phyloP scores from a whole-genome alignment of 2,797 vertebrate genomes.

The Hylomyscus alleni region DNA sequence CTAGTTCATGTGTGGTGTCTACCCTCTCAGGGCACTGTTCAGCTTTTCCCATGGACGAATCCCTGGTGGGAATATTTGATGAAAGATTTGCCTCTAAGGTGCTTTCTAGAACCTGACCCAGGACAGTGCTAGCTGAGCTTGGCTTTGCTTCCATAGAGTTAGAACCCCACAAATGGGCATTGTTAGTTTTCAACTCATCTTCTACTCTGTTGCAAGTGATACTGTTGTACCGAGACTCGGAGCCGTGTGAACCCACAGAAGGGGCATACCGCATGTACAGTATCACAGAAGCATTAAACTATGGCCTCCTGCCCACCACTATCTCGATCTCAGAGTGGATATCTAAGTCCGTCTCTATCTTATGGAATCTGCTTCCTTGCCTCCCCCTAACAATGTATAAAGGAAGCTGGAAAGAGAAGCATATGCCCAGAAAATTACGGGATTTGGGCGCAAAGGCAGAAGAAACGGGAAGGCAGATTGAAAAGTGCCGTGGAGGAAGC shows the following conservation, averaged over 20 bases:
- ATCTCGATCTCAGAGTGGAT: neutral
- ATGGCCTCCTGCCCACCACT: accelerated
- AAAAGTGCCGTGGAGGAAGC: neutral
- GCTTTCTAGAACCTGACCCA: neutral
- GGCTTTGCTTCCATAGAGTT: neutral
- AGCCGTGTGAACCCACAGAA: too few relatives aligned
- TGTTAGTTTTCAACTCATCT: neutral
- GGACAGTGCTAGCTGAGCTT: neutral
- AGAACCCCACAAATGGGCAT: too few relatives aligned
- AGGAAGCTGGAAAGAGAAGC: neutral
- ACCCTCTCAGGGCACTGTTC: neutral
- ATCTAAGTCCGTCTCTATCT: neutral
- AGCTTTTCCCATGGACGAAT: neutral
- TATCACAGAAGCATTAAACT: neutral
- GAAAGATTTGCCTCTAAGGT: neutral
- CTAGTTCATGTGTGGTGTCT: accelerated
- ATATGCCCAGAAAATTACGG: neutral
- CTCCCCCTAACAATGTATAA: neutral
- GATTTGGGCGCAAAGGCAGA: neutral
- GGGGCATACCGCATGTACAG: accelerated
- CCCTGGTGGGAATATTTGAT: too few relatives aligned
- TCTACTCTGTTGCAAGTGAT: accelerated
- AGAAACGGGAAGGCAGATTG: neutral
- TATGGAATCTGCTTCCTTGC: neutral
- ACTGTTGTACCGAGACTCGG: neutral